A percentile compares a stretch with the other conserved stretches of the same genome.
Evolutionary conservation across 2,113 vertebrate species (phyloP).

Genomic region (Melanerpes aurifrons): DNA sequence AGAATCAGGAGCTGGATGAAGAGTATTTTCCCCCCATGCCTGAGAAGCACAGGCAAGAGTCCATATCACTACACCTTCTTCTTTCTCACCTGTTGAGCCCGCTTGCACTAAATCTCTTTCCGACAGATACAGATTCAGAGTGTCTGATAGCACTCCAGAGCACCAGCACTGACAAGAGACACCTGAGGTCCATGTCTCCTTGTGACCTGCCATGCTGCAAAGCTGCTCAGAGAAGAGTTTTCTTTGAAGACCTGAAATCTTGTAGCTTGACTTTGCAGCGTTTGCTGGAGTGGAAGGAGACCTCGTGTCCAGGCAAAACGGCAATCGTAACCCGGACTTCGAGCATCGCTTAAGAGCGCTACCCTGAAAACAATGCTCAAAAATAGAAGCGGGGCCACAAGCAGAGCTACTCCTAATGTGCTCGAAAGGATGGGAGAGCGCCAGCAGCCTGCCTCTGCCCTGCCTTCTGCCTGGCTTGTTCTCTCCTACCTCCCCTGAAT

Average conservation of each 20-base stretch:
- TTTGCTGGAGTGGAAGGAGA: neutral
- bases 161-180: neutral
- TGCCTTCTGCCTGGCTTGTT: slow-evolving; percentile 1
- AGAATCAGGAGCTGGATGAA: neutral
- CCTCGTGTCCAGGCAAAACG: neutral
- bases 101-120: neutral
- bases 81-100: neutral
- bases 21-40: neutral
- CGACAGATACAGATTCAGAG: neutral
- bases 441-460: slow-evolving; percentile 14
- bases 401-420: neutral
- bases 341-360: neutral
- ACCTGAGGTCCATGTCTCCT: accelerated
- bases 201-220: neutral
- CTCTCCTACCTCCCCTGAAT: neutral
- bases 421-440: slow-evolving; percentile 30
- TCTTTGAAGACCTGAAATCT: neutral
- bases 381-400: slow-evolving; percentile 33
- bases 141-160: neutral
- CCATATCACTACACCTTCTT: neutral
- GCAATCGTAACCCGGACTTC: neutral
- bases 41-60: neutral
- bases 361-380: slow-evolving; percentile 6
- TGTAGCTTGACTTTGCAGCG: neutral
- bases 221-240: neutral